These are phyloP conservation scores for Okamejei kenojei DNA, from an alignment of 2,797 vertebrate genomes.

Conservation along the genomic window DNA sequence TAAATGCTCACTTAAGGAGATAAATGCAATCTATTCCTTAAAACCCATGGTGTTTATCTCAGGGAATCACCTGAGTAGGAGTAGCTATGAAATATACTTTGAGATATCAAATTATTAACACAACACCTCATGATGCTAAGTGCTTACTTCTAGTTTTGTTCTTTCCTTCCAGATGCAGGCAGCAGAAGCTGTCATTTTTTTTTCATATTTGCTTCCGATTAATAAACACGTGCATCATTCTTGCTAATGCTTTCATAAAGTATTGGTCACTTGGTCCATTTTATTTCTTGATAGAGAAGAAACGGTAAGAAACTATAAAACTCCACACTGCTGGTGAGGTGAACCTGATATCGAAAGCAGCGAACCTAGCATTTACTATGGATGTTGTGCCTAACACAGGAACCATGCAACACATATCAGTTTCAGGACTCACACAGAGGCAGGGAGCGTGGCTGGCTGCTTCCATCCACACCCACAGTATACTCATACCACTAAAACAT, in stretches of 20 bases:
- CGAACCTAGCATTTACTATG: background rate
- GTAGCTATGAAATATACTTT: background rate
- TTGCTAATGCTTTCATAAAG: background rate
- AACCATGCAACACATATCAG: background rate
- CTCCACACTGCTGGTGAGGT: background rate
- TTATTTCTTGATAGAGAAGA: background rate
- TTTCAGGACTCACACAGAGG: too few species aligned
- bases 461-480: background rate
- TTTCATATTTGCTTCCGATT: background rate
- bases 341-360: background rate
- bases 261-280: background rate
- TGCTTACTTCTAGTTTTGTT: background rate
- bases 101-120: background rate
- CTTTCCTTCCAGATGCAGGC: background rate
- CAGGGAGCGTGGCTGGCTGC: too few species aligned
- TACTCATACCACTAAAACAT: too few species aligned
- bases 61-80: background rate
- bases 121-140: background rate
- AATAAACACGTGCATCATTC: background rate
- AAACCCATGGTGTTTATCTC: background rate
- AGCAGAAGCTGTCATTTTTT: conserved; percentile 1
- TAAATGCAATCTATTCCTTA: background rate
- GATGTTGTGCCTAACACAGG: background rate
- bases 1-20: background rate
- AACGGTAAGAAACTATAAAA: background rate